phyloP scores from a whole-genome alignment of 2,797 vertebrate genomes.

The Denticeps clupeoides region DNA sequence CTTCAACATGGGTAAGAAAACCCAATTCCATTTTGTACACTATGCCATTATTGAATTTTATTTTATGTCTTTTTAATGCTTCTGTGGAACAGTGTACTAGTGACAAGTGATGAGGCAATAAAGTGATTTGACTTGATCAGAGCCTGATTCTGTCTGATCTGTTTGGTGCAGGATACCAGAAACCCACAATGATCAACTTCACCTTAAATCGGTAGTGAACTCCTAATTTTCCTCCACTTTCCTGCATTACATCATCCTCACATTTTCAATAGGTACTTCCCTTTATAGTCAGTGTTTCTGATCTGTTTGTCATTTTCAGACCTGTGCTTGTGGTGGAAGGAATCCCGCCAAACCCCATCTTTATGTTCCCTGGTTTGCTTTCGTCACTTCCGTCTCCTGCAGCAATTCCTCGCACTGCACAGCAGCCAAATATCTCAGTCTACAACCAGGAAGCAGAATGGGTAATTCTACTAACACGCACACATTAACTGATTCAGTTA shows the following conservation, averaged over 20 bases:
- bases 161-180: constrained; percentile 20
- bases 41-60: no score
- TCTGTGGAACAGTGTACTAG: no score
- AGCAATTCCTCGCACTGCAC: neutral
- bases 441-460: neutral
- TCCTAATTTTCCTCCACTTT: neutral
- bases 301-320: constrained; percentile 10
- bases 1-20: constrained; percentile 39
- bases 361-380: constrained; percentile 22
- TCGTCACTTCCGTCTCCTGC: constrained; percentile 17
- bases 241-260: neutral
- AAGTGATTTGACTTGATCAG: no score
- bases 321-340: neutral
- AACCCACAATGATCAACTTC: constrained; percentile 5
- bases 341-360: constrained; percentile 9
- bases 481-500: no score
- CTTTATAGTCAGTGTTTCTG: neutral
- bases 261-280: no score
- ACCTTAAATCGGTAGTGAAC: constrained; percentile 20
- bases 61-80: no score
- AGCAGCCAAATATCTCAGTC: neutral
- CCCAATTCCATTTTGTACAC: no score
- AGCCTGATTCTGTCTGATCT: neutral
- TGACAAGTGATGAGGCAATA: no score
- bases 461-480: constrained; percentile 16